Conservation (phyloP, 2,797 vertebrate species). For the Ibycter americanus region DNA sequence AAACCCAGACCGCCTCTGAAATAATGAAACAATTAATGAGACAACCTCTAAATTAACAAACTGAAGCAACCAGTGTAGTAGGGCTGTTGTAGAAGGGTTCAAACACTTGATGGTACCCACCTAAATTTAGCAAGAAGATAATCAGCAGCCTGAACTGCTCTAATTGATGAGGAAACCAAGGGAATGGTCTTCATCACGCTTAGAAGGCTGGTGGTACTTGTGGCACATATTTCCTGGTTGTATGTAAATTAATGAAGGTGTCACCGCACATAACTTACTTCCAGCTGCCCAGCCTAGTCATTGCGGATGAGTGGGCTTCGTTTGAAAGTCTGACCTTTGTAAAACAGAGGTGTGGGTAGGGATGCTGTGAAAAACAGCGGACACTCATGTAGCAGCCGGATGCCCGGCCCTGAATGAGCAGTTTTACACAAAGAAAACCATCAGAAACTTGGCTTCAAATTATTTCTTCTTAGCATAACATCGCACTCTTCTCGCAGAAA, state of each 20-base stretch:
- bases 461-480: background rate
- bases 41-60: background rate
- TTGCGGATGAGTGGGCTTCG: background rate
- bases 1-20: background rate
- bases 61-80: rapidly evolving
- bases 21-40: too few relatives aligned
- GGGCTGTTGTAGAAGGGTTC: background rate
- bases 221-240: background rate
- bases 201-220: background rate
- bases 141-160: background rate
- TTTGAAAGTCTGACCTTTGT: background rate
- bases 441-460: background rate
- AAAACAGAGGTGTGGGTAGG: background rate
- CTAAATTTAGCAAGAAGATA: background rate
- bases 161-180: background rate
- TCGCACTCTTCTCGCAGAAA: background rate
- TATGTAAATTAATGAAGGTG: background rate
- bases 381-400: background rate
- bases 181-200: background rate
- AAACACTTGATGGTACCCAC: too few relatives aligned
- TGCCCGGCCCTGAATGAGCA: background rate
- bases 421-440: background rate
- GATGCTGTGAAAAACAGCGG: background rate
- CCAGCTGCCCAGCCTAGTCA: background rate
- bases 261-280: background rate